Conservation (phyloP, 2,113 vertebrate species). For the Dicerorhinus sumatrensis region DNA sequence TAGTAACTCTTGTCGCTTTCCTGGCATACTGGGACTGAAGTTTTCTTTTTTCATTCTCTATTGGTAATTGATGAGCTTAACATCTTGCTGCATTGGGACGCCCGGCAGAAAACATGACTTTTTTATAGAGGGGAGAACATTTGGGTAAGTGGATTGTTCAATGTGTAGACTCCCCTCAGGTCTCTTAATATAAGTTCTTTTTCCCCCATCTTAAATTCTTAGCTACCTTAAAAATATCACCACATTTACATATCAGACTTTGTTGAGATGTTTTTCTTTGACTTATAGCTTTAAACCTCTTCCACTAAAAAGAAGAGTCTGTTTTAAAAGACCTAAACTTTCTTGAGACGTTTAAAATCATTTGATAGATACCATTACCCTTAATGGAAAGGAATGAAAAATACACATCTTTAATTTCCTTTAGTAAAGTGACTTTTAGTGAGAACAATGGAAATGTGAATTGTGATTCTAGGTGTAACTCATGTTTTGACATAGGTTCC, state of each 20-base stretch:
- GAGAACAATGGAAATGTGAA: constrained; percentile 63
- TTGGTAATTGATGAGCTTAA: not conserved
- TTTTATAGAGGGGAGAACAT: not conserved
- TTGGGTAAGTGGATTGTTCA: not conserved
- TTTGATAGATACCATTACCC: constrained; percentile 35
- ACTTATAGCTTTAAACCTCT: not conserved
- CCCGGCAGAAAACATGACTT: not conserved
- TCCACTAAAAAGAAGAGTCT: constrained; percentile 46
- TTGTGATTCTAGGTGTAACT: constrained; percentile 28
- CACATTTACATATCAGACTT: constrained; percentile 34
- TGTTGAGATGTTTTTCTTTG: constrained; percentile 11
- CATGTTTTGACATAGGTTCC: constrained; percentile 45
- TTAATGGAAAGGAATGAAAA: constrained; percentile 63
- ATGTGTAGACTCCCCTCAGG: not conserved
- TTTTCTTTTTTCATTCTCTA: not conserved
- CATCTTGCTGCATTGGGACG: not conserved
- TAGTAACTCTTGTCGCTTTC: not conserved
- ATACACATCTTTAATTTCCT: constrained; percentile 61
- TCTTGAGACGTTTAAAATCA: constrained; percentile 60
- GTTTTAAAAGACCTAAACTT: constrained; percentile 60
- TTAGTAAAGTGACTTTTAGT: constrained; percentile 62
- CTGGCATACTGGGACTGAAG: not conserved
- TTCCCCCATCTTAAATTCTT: not conserved
- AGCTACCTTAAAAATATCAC: not conserved
- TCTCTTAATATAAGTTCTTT: not conserved